phyloP scores from a whole-genome alignment of 2,888 invertebrate genomes.

The Ganaspis brasiliensis region DNA sequence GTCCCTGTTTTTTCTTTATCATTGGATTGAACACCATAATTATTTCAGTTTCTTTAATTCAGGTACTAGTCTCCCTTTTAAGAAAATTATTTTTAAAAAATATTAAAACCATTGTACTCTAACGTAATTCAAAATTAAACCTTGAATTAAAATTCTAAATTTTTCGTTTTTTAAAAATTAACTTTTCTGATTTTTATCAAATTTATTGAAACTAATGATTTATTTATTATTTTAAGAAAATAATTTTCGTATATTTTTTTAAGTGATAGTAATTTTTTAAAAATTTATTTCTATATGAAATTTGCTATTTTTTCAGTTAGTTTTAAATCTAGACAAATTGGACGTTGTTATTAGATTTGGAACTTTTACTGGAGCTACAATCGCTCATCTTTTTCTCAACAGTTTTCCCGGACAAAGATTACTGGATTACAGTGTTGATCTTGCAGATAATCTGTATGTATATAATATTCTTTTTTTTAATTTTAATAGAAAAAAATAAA shows the following conservation, averaged over 20 bases:
- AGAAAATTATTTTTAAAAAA: no score
- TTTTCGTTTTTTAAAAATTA: background rate
- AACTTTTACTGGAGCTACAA: background rate
- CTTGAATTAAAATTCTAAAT: no score
- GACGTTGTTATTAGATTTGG: background rate
- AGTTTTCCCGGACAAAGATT: background rate
- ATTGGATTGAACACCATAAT: constrained; percentile 10
- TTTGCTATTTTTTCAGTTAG: no score
- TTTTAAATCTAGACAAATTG: constrained; percentile 1
- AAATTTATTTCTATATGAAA: constrained; percentile 47
- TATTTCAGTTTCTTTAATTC: constrained; percentile 10
- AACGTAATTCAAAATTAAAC: no score
- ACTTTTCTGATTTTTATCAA: background rate
- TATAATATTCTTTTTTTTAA: no score
- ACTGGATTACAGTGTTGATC: background rate
- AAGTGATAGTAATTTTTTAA: background rate
- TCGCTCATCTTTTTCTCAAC: background rate
- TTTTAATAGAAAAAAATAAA: no score
- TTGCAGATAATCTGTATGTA: no score
- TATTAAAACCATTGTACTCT: background rate
- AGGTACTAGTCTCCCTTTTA: background rate
- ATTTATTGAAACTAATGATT: no score
- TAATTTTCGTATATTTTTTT: no score
- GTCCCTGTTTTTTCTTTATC: constrained; percentile 7
- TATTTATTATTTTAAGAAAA: no score